A percentile compares a stretch with the other conserved stretches of the same genome.
phyloP scores from a whole-genome alignment of 2,888 invertebrate species.

The Eumacrocentrus americanus region DNA sequence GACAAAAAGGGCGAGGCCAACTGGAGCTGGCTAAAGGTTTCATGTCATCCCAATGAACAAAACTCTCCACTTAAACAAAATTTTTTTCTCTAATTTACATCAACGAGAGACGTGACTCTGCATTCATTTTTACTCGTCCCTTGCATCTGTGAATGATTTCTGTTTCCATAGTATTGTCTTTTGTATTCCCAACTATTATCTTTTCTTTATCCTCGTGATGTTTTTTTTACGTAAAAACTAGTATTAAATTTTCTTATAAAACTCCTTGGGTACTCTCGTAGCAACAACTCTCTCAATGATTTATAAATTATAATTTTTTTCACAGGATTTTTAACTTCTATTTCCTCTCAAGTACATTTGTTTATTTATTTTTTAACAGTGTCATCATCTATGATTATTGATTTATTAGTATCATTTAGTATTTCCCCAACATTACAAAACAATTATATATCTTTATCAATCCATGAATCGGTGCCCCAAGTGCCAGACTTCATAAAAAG shows the following conservation, averaged over 20 bases:
- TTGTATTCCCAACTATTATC: neutral
- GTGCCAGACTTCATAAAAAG: constrained; percentile 2
- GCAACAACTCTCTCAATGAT: neutral
- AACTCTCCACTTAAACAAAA: neutral
- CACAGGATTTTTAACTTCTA: neutral
- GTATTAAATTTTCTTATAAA: neutral
- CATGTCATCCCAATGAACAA: too few relatives aligned
- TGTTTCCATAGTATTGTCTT: neutral
- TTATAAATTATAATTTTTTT: constrained; percentile 5
- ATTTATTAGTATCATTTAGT: too few relatives aligned
- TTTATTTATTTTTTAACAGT: too few relatives aligned
- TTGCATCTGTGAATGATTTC: constrained; percentile 10
- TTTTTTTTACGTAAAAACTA: neutral
- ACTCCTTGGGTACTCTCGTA: constrained; percentile 24
- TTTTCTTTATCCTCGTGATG: neutral
- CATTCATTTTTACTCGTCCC: neutral
- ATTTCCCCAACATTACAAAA: too few relatives aligned
- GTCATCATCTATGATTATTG: too few relatives aligned
- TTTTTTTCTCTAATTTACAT: neutral
- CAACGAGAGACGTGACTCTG: constrained; percentile 1
- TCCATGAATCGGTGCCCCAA: constrained; percentile 19
- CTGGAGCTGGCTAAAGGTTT: constrained; percentile 75
- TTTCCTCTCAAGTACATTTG: constrained; percentile 12
- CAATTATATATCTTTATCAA: too few relatives aligned
- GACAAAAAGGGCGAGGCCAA: constrained; percentile 69